Conservation (phyloP, 2,888 invertebrate genomes). For the Kuschelorhynchus macadamiae region DNA sequence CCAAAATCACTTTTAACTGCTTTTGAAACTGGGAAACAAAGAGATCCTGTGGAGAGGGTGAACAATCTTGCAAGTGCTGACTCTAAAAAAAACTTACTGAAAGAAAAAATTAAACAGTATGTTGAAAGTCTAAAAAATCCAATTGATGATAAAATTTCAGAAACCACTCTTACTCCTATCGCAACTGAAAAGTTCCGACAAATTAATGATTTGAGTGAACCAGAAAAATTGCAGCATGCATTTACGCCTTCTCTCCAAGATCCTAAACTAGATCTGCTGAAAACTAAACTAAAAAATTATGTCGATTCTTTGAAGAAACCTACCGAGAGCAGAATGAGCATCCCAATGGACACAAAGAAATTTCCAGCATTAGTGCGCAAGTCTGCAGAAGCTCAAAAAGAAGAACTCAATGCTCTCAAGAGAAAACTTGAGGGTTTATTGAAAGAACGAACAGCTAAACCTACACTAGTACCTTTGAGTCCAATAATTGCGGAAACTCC, state of each 20-base stretch:
- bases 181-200: too few relatives aligned
- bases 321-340: not conserved
- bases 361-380: slow-evolving; percentile 3
- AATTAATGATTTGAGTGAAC: too few relatives aligned
- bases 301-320: slow-evolving; percentile 19
- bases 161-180: too few relatives aligned
- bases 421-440: slow-evolving; percentile 19
- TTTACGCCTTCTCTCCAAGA: too few relatives aligned
- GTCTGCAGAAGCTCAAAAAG: slow-evolving; percentile 18
- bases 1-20: not conserved
- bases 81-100: slow-evolving; percentile 8
- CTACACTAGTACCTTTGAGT: not conserved
- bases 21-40: too few relatives aligned
- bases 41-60: not conserved
- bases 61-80: not conserved
- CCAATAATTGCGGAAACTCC: slow-evolving; percentile 6
- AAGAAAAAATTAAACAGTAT: slow-evolving; percentile 26
- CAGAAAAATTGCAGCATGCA: too few relatives aligned
- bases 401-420: slow-evolving; percentile 18
- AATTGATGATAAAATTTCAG: not conserved
- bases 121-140: slow-evolving; percentile 24
- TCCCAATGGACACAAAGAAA: not conserved
- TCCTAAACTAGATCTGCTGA: slow-evolving; percentile 22
- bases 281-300: slow-evolving; percentile 25
- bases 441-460: slow-evolving; percentile 3